Evolutionary conservation across 2,113 vertebrate genomes (phyloP).

Genomic region (Heterochromis multidens): DNA sequence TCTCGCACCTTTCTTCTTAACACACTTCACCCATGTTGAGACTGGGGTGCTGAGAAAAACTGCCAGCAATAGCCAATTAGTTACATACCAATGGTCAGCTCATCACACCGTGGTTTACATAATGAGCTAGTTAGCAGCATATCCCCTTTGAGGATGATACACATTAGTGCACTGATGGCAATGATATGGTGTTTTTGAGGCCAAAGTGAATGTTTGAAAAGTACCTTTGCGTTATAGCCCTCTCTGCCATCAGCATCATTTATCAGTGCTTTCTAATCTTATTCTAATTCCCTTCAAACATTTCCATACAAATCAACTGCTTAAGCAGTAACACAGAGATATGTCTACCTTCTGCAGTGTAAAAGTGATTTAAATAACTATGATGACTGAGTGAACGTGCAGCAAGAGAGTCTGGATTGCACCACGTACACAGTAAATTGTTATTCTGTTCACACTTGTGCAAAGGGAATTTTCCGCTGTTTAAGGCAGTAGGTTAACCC

Average conservation of each 20-base stretch:
- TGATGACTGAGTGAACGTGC: not conserved
- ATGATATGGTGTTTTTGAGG: not conserved
- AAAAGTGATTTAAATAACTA: not conserved
- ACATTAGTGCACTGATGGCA: not conserved
- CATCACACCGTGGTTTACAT: not conserved
- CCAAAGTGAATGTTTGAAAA: not conserved
- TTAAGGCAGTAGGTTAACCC: not conserved
- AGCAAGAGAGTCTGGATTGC: not conserved
- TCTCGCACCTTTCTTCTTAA: not conserved
- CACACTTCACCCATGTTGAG: not conserved
- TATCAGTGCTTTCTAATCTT: not conserved
- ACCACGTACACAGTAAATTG: not conserved
- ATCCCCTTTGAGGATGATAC: not conserved
- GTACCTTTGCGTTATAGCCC: not conserved
- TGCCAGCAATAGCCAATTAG: conserved; percentile 19
- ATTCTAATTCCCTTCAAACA: not conserved
- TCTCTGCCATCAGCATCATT: not conserved
- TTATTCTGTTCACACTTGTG: conserved; percentile 22
- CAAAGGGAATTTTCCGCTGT: conserved; percentile 8
- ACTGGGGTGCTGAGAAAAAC: not conserved
- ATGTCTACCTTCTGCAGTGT: not conserved
- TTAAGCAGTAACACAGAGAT: not conserved
- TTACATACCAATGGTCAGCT: conserved; percentile 4
- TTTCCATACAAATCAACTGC: not conserved
- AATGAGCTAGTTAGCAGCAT: conserved; percentile 14